Evolutionary conservation across 2,113 vertebrate species (phyloP), one percentile per base, ranked within the genome.

Genomic region (Antennarius striatus): DNA sequence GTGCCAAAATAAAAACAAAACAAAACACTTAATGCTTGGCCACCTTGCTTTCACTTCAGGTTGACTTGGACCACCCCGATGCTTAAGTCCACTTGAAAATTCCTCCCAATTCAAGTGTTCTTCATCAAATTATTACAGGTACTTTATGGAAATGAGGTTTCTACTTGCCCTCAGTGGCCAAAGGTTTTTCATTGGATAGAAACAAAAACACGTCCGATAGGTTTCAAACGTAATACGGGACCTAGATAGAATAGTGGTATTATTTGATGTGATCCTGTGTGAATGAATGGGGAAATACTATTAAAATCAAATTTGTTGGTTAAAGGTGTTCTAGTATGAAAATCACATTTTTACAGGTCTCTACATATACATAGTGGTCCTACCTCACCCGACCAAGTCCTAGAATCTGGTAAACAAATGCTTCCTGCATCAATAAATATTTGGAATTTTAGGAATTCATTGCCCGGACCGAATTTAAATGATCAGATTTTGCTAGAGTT

Each of bases 21-120:
- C 81, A 82, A 73, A 81, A 73, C 46, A 73, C 29, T 77, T 77
- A 64, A 66, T 60, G 71, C 59, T 59, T 39, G 76, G 69, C 76
- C 63, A 77, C 74, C 58, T 60, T 74, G 83, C 56, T 75, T 84
- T 81, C 14, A 68, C 49, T 75, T 60, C 69, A 75, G 45, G 71
- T 66, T 77, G 77, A 80, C 66, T 51, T 11, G 66, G 90, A 89
- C 88, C 91, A 90, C 90, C 89, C 75, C 14, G 16, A 56, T 49
- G 69, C 22, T 76, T 36, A 30, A 75, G 72, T 74, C 75, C 70
- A 71, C 56, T 40, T 60, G 32, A 36, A 36, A 7, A 36, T 36
- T 36, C 32, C 32, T 36, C 32, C 32, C 32, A 64, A 71, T 63
- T 70, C 66, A 75, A 79, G 67, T 79, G 70, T 76, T 80, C 50